These are phyloP conservation scores for Drosophila fungiperda DNA, from an alignment of 2,888 invertebrate species.

Conservation along the genomic window DNA sequence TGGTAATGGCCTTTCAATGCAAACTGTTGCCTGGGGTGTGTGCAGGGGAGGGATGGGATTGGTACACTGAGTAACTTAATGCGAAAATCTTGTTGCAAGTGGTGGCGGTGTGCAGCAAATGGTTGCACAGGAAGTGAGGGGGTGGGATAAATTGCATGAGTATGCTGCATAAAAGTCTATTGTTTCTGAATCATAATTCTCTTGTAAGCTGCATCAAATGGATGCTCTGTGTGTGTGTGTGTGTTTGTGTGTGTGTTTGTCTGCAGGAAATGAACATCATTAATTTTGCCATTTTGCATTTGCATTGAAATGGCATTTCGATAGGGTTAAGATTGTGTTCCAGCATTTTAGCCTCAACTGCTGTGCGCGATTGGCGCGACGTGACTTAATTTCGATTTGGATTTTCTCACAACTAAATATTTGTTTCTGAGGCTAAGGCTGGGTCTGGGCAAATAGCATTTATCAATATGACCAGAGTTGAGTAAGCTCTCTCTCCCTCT, in stretches of 20 bases:
- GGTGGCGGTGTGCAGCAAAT: constrained; percentile 62
- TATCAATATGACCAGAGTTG: constrained; percentile 71
- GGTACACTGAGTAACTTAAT: constrained; percentile 58
- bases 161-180: constrained; percentile 74
- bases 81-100: constrained; percentile 79
- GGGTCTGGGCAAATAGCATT: constrained; percentile 45
- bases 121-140: constrained; percentile 35
- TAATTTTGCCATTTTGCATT: constrained; percentile 80
- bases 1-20: constrained; percentile 74
- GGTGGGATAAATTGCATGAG: constrained; percentile 11
- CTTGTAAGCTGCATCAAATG: constrained; percentile 69
- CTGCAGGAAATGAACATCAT: constrained; percentile 80
- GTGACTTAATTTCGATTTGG: constrained; percentile 83
- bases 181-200: constrained; percentile 81
- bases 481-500: not conserved
- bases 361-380: constrained; percentile 83
- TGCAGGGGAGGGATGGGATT: too few relatives aligned
- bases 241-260: constrained; percentile 4
- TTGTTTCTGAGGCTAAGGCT: constrained; percentile 40
- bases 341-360: constrained; percentile 58
- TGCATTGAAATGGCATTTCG: constrained; percentile 81
- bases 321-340: constrained; percentile 70
- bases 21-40: constrained; percentile 26
- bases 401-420: constrained; percentile 75
- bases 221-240: constrained; percentile 4